Evolutionary conservation across 2,797 vertebrate genomes (phyloP).

Genomic region (Myotis myotis): DNA sequence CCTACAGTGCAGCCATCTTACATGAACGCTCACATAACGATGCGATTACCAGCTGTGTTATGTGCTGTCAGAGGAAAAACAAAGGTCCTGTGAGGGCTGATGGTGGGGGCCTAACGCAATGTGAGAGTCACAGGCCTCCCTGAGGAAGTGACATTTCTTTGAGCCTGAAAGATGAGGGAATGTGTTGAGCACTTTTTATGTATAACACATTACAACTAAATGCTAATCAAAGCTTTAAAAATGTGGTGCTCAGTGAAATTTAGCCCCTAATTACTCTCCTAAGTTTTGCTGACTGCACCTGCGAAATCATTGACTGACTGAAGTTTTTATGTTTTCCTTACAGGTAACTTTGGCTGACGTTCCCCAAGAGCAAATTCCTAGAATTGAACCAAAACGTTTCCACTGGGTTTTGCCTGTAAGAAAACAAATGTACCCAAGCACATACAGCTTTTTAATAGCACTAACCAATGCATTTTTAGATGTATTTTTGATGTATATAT

Average conservation of each 20-base stretch:
- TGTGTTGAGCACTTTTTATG: background rate
- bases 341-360: conserved; percentile 81
- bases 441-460: conserved; percentile 85
- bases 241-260: background rate
- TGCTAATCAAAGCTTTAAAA: background rate
- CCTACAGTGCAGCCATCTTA: fast-evolving
- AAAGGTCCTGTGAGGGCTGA: background rate
- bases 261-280: background rate
- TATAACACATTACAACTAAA: background rate
- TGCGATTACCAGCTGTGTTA: background rate
- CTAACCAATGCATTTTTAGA: conserved; percentile 86
- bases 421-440: conserved; percentile 81
- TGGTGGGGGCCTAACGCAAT: background rate
- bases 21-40: background rate
- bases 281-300: background rate
- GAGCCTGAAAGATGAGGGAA: background rate
- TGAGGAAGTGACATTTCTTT: background rate
- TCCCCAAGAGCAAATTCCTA: conserved; percentile 80
- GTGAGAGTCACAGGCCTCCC: background rate
- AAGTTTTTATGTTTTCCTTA: conserved; percentile 26
- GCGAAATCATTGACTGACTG: background rate
- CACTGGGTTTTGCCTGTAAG: conserved; percentile 77
- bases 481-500: conserved; percentile 88
- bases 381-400: conserved; percentile 79
- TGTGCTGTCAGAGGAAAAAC: background rate